Evolutionary conservation across 2,888 invertebrate species (phyloP), one percentile per base, ranked within the genome.

Genomic region (Marronus borbonicus): DNA sequence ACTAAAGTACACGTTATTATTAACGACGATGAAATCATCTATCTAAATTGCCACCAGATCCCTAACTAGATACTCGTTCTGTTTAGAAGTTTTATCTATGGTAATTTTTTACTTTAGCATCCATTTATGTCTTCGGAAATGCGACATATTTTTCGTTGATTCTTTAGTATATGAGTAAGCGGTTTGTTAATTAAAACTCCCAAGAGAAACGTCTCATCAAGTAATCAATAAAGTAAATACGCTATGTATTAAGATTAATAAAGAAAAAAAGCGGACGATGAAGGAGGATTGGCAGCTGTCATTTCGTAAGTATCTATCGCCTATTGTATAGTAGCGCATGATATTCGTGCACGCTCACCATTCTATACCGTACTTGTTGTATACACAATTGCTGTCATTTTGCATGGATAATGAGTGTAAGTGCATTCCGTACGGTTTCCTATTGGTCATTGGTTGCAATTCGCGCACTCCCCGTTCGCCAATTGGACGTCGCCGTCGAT

Each of bases 401-500:
- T 76, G 76, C 79, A 76, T 76, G 76, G 68, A 65, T 79, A 79
- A 78, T 80, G 81, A 78, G 80, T 75, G 79, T 76, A 81, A 81
- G 78, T 82, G 82, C 82, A 81, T 80, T 75, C 76, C 70, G 66
- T 77, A 66, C 60, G 78, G 76, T 68, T 77, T 80, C 77, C 80
- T 39, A 81, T 81, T 81, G 81, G 81, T 68, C 79, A 79, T 68
- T 72, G 62, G 78, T 70, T 55, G 70, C 76, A 80, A 68, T 80
- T 80, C 80, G 80, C 79, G 77, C 72, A 76, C 62, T 62, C 70
- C 76, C 62, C 77, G 78, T 76, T 77, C 79, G 77, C 81, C 81
- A 81, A 81, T 81, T 79, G 78, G 76, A 79, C 75, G 78, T 62
- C 79, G 77, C 78, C 78, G 77, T 81, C 77, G 74, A 79, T 80